Conservation (phyloP, 2,888 invertebrate genomes). For the Gisinianus flammeolus region DNA sequence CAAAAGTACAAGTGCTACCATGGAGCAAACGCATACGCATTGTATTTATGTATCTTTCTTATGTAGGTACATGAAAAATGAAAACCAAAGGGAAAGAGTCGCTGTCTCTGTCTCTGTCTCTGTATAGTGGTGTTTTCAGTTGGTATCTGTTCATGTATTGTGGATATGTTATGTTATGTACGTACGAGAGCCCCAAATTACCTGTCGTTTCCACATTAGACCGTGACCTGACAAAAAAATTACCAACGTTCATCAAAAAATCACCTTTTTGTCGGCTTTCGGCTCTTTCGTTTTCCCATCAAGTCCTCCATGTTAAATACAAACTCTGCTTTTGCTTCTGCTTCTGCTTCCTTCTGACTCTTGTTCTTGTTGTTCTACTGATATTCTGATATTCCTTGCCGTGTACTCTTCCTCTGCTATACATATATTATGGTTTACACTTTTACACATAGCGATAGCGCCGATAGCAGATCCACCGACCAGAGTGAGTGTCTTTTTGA, state of each 20-base stretch:
- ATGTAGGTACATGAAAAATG: no score
- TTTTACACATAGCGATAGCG: no score
- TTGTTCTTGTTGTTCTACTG: not conserved
- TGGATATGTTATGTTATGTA: not conserved
- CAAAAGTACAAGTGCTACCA: no score
- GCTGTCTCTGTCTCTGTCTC: no score
- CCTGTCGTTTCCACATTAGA: conserved; percentile 52
- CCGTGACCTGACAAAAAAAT: conserved; percentile 51
- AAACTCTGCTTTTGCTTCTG: no score
- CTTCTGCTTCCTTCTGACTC: not conserved
- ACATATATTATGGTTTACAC: no score
- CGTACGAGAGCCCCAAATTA: conserved; percentile 34
- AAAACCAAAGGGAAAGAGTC: not conserved
- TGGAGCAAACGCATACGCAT: no score
- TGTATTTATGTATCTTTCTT: not conserved
- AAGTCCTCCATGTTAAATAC: not conserved
- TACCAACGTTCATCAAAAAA: conserved; percentile 48
- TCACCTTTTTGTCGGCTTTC: conserved; percentile 47
- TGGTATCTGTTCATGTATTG: not conserved
- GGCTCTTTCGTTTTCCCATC: conserved; percentile 30
- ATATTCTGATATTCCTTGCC: not conserved
- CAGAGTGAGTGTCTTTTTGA: no score
- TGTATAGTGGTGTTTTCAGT: not conserved
- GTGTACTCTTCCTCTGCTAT: not conserved
- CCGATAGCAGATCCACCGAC: no score